Evolutionary conservation across 2,113 vertebrate genomes (phyloP), one percentile per base, ranked within the genome.

Genomic region (Amia ocellicauda): DNA sequence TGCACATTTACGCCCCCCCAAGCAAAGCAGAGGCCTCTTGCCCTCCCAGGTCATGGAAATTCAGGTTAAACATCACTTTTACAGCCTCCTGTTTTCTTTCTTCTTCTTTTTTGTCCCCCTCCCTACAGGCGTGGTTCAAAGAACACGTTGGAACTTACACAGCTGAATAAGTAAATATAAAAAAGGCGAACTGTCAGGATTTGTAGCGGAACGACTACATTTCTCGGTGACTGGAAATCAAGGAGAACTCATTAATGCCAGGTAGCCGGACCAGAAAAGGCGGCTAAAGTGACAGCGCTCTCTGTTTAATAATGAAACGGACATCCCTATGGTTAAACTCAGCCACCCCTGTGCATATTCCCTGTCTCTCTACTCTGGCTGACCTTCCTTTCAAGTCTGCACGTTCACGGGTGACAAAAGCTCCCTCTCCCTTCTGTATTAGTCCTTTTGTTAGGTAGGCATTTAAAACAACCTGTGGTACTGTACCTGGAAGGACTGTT

Each of bases 41-140:
- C 17, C 7, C 28, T 29, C 13, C 28, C 26, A 22, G 10, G 57
- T 42, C 50, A 8, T 1, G 5, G 22, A 4, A n/a, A 42, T 7
- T 13, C 43, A 2, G 53, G 56, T 64, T 24, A 54, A 69, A 67
- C 64, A 45, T 66, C 60, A 42, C 53, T 58, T 40, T 73, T 57
- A 53, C 43, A 58, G 61, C 53, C 13, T 16, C n/a, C n/a, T n/a
- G n/a, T n/a, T n/a, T n/a, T n/a, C n/a, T n/a, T n/a, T n/a, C n/a
- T n/a, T n/a, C 45, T n/a, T 5, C n/a, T 47, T 47, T 17, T 16
- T 10, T 17, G 24, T 67, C 31, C 56, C 42, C 50, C 69, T 67
- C 62, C 16, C 47, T 61, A 60, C 9, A 58, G 51, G 29, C 47
- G 51, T 45, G 22, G 28, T 65, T 61, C 5, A 26, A 40, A 68